A percentile compares a stretch with the other conserved stretches of the same genome.
phyloP scores from a whole-genome alignment of 2,113 vertebrate genomes.

The Coreoperca whiteheadi region DNA sequence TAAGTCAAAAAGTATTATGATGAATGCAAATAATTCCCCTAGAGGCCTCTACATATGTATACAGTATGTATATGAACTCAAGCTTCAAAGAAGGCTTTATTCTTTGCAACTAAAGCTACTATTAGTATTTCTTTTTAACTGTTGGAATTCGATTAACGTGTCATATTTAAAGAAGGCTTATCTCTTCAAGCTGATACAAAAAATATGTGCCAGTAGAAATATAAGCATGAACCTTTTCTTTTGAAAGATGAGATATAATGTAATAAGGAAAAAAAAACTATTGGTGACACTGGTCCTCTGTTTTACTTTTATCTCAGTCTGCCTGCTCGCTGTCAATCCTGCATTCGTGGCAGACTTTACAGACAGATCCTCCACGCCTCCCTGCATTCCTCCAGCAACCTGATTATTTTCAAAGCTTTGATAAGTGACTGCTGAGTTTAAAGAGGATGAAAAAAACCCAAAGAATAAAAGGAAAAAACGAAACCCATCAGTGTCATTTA shows the following conservation, averaged over 20 bases:
- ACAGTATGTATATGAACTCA: neutral
- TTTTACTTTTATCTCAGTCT: slow-evolving; percentile 66
- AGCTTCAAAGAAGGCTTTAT: neutral
- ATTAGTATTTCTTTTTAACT: slow-evolving; percentile 22
- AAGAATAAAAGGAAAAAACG: slow-evolving; percentile 51
- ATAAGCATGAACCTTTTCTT: slow-evolving; percentile 54
- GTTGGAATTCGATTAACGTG: slow-evolving; percentile 50
- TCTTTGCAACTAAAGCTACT: slow-evolving; percentile 1
- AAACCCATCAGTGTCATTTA: slow-evolving; percentile 68
- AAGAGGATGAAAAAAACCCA: slow-evolving; percentile 45
- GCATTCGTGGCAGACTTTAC: slow-evolving; percentile 17
- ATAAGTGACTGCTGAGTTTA: slow-evolving; percentile 67
- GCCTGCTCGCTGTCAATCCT: slow-evolving; percentile 53
- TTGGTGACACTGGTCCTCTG: slow-evolving; percentile 63
- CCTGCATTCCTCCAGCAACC: slow-evolving; percentile 57
- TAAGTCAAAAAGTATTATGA: slow-evolving; percentile 9
- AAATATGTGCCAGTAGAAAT: slow-evolving; percentile 40
- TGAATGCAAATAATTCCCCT: neutral
- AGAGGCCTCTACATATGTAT: neutral
- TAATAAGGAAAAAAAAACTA: slow-evolving; percentile 31
- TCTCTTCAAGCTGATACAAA: slow-evolving; percentile 46
- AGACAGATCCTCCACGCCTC: slow-evolving; percentile 51
- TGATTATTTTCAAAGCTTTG: slow-evolving; percentile 74
- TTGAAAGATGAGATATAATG: slow-evolving; percentile 64
- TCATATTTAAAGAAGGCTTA: slow-evolving; percentile 57